Base-by-base conservation (phyloP, 2,797 vertebrate genomes). In the Siniperca undulata region DNA sequence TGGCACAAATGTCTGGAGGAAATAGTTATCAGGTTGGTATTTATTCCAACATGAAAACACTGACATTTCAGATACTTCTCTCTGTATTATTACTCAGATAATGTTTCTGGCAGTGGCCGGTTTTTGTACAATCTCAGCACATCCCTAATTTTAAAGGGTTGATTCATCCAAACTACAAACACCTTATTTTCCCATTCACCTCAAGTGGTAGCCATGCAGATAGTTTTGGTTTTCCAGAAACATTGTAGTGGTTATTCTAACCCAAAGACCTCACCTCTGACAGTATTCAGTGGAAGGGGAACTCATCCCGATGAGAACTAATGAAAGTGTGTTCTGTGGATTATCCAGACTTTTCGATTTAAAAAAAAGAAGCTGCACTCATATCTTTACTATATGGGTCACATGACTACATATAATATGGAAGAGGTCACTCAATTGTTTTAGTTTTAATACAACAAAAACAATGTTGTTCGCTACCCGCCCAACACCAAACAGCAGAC, bases 11-110 rank as follows among this genome's bases (percentile, higher is more conserved):
- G 46, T 68, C 34, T 59, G n/a, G 40, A 50, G 14, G 11, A 50
- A 48, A 50, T 53, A 34, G 27, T 71, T 71, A 22, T 67, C 7
- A 6, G 70, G n/a, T 38, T 74, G 20, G 16, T 40, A 56, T 83
- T 69, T 58, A 27, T 30, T 67, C 20, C 27, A 30, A 19, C 22
- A 27, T 68, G 19, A 58, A 24, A 67, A 70, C 10, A 38, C 22
- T 30, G 6, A 70, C 53, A 70, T 74, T 74, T 69, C 30, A 53
- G 13, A 70, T 17, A 56, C 11, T 38, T 56, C 1, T 5, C 34
- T 69, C 48, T 70, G 3, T 66, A 1, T 40, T 20, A 61, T 22
- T 27, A 70, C 30, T 20, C 14, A 75, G n/a, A 71, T 40, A 69
- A 60, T 7, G 72, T 55, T 24, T 61, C 22, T 61, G 6, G 4